Evolutionary conservation across 2,113 vertebrate species (phyloP).

Genomic region (Craseonycteris thonglongyai): DNA sequence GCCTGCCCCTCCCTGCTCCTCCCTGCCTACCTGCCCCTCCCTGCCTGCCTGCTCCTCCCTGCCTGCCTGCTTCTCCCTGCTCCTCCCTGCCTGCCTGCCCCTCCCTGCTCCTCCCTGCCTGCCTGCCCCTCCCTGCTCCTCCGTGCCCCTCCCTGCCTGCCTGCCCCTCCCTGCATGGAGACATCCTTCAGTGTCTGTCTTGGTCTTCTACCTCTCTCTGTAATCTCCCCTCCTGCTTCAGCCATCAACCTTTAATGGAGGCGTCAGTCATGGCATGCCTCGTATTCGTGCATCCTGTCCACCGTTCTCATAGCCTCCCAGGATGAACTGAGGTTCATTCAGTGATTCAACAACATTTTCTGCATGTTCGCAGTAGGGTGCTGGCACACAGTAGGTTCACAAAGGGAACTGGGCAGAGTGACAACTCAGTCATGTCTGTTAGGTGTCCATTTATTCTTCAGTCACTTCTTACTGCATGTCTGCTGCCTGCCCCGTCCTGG

Average conservation of each 20-base stretch:
- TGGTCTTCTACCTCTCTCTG: not conserved
- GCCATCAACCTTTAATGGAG: rapidly evolving
- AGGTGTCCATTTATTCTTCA: not conserved
- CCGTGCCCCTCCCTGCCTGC: too few species aligned
- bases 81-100: too few species aligned
- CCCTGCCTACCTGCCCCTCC: too few species aligned
- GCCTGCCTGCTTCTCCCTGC: too few species aligned
- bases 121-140: too few species aligned
- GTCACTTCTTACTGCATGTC: not conserved
- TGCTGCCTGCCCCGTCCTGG: not conserved
- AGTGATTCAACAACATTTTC: not conserved
- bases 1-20: too few species aligned
- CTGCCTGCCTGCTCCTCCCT: too few species aligned
- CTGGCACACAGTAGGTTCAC: not conserved
- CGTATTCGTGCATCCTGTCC: too few species aligned
- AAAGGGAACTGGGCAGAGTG: not conserved
- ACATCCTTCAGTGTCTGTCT: rapidly evolving
- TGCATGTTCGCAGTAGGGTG: rapidly evolving
- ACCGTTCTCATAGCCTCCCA: rapidly evolving
- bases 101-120: too few species aligned
- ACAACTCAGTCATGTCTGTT: not conserved
- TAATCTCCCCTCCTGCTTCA: rapidly evolving
- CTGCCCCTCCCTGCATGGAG: rapidly evolving
- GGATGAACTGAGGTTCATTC: too few species aligned
- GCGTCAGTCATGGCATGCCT: rapidly evolving